phyloP scores from a whole-genome alignment of 1,140 invertebrate genomes.

The Argopecten irradians region DNA sequence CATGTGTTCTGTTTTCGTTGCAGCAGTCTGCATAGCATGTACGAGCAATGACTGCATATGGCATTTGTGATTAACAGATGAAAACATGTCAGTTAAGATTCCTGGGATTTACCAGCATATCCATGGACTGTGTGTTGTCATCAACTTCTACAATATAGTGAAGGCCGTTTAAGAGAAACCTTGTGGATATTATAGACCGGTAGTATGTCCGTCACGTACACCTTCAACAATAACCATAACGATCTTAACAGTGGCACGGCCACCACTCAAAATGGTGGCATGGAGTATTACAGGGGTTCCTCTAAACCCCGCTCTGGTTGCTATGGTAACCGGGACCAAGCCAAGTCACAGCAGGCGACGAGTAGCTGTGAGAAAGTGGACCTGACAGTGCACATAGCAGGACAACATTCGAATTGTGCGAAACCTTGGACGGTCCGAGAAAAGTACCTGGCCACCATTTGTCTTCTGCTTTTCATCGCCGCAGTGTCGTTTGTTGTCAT shows the following conservation, averaged over 20 bases:
- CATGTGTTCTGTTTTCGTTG: not conserved
- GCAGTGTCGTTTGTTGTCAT: not conserved
- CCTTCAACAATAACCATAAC: conserved; percentile 16
- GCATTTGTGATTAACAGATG: not conserved
- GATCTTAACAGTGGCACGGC: not conserved
- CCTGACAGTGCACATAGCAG: not conserved
- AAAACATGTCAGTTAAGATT: not conserved
- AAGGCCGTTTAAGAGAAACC: not conserved
- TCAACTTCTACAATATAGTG: not conserved
- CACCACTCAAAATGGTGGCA: not conserved
- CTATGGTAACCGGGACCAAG: not conserved
- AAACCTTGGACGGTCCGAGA: not conserved
- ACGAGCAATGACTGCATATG: not conserved
- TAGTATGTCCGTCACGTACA: not conserved
- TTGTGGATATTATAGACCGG: not conserved
- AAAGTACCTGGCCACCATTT: not conserved
- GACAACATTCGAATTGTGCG: not conserved
- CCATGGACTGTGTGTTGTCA: not conserved
- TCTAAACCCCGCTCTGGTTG: not conserved
- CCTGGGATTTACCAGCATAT: not conserved
- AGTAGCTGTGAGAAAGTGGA: not conserved
- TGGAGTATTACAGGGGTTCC: not conserved
- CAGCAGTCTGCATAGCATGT: not conserved
- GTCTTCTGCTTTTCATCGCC: not conserved
- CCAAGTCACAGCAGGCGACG: not conserved